Evolutionary conservation across 2,797 vertebrate genomes (phyloP).

Genomic region (Channallabes apus): DNA sequence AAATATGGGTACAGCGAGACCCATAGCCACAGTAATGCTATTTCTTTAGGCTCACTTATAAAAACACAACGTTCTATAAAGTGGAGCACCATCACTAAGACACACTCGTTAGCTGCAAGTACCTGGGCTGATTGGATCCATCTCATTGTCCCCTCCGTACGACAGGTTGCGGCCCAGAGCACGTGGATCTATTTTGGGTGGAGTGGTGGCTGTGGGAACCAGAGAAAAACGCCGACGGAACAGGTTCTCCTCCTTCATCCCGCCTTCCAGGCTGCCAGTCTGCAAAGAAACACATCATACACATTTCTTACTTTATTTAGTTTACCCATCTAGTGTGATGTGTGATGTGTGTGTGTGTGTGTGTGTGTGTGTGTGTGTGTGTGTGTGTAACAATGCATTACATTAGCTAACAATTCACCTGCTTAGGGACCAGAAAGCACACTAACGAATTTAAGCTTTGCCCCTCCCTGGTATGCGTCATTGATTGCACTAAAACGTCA

Average conservation of each 20-base stretch:
- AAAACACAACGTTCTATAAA: not conserved
- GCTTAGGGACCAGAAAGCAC: too few species aligned
- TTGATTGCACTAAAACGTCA: not conserved
- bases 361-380: too few species aligned
- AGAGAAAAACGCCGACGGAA: conserved; percentile 90
- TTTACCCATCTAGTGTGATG: too few species aligned
- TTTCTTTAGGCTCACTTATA: not conserved
- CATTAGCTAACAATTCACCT: not conserved
- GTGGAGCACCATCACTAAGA: not conserved
- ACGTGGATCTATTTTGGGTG: conserved; percentile 87
- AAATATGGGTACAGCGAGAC: too few species aligned
- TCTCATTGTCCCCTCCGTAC: conserved; percentile 84
- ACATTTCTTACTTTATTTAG: not conserved
- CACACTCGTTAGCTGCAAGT: conserved; percentile 28
- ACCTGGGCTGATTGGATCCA: conserved; percentile 86
- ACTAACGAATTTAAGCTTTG: not conserved
- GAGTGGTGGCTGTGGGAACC: conserved; percentile 82
- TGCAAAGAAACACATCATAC: conserved; percentile 60
- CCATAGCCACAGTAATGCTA: not conserved
- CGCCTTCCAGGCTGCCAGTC: conserved; percentile 74
- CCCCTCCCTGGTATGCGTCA: not conserved
- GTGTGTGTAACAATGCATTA: not conserved
- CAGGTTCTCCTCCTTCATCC: conserved; percentile 97
- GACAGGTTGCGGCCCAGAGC: conserved; percentile 84
- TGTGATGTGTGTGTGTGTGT: too few species aligned